Evolutionary conservation across 2,797 vertebrate species (phyloP), one percentile per base, ranked within the genome.

Genomic region (Calcarius lapponicus): DNA sequence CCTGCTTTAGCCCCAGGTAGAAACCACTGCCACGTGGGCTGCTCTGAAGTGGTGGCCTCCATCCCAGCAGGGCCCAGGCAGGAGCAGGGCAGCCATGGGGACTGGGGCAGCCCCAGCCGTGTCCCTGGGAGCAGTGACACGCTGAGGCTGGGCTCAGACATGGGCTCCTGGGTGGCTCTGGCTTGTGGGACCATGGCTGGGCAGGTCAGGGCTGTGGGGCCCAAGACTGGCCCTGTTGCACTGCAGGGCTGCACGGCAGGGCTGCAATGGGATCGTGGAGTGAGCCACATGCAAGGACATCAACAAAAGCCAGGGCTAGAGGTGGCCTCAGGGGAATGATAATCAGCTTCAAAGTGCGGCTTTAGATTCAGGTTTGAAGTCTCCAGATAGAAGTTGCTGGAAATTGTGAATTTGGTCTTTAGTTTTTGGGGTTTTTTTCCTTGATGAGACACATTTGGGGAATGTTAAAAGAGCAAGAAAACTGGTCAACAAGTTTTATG

Each of bases 151-250:
- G 25, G 34, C 34, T 38, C 36, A 7, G 32, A 25, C 0, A 3
- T 6, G 36, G 50, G 12, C 4, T 20, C 2, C 1, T 13, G n/a
- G 32, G 6, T 24, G 8, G 32, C 13, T 19, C 10, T 22, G 56
- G 28, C 28, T 65, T 2, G 0, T 10, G 22, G 11, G 18, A 13
- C 12, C 19, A 9, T 8, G 26, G 34, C 32, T 36, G 29, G 29
- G 25, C 61, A 62, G 18, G 29, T 17, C n/a, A 31, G 61, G 40
- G 61, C 38, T 70, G 70, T 57, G 29, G 34, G 56, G 31, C 22
- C 43, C 1, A 6, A 40, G n/a, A 70, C 9, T 2, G 1, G 42
- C 38, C 26, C 34, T 19, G 17, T 21, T 31, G 42, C 1, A 0
- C 15, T 42, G 31, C 48, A 17, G 50, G 16, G 48, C 31, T 57